A percentile compares a stretch with the other conserved stretches of the same genome.
Evolutionary conservation across 2,797 vertebrate species (phyloP).

Genomic region (Graptemys geographica): DNA sequence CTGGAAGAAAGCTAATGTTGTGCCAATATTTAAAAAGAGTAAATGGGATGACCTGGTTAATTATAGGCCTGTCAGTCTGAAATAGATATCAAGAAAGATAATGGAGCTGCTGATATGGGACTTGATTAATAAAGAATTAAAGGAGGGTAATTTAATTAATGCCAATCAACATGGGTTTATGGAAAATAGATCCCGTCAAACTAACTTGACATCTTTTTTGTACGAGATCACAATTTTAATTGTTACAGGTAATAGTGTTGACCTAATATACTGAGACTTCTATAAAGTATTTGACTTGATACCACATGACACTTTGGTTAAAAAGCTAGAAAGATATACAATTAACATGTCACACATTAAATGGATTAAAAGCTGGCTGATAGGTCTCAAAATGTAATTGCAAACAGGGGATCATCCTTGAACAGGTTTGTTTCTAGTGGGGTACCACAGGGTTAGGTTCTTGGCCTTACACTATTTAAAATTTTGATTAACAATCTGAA

Average conservation of each 20-base stretch:
- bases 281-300: background rate
- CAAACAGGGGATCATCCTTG: background rate
- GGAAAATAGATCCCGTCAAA: background rate
- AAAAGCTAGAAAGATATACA: background rate
- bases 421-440: background rate
- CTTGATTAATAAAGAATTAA: background rate
- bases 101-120: background rate
- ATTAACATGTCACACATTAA: background rate
- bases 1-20: background rate
- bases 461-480: background rate
- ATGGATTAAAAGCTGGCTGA: background rate
- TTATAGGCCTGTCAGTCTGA: background rate
- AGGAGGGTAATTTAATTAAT: background rate
- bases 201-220: background rate
- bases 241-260: background rate
- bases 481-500: background rate
- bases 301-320: background rate
- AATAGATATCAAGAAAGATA: background rate
- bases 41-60: background rate
- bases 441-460: background rate
- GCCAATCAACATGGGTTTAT: background rate
- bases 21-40: background rate
- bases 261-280: background rate
- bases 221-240: background rate
- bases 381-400: background rate